A percentile compares a stretch with the other conserved stretches of the same genome.
Evolutionary conservation across 1,140 invertebrate genomes (phyloP).

Genomic region (Papilio polytes): DNA sequence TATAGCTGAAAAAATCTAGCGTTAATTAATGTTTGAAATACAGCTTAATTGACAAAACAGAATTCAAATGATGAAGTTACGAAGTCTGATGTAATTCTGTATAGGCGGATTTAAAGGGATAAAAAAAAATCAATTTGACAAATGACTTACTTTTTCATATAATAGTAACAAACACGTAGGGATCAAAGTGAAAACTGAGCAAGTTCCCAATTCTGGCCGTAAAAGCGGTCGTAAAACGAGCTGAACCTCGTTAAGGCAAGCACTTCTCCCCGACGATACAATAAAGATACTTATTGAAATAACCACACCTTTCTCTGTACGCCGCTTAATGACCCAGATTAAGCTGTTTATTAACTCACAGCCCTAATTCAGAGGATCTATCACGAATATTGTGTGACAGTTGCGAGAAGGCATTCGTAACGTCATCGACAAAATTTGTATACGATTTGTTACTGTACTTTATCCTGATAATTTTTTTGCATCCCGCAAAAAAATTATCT

Average conservation of each 20-base stretch:
- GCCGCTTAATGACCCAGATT: slow-evolving; percentile 40
- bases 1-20: too few species aligned
- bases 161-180: slow-evolving; percentile 5
- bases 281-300: slow-evolving; percentile 67
- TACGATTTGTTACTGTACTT: too few species aligned
- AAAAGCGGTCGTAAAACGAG: slow-evolving; percentile 57
- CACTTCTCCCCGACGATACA: slow-evolving; percentile 57
- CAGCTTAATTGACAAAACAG: too few species aligned
- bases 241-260: slow-evolving; percentile 58
- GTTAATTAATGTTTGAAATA: too few species aligned
- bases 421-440: too few species aligned
- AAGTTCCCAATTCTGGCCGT: slow-evolving; percentile 46
- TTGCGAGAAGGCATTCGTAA: too few species aligned
- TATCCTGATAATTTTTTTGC: too few species aligned
- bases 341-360: slow-evolving; percentile 36
- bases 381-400: too few species aligned
- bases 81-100: neutral
- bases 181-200: slow-evolving; percentile 44
- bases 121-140: neutral
- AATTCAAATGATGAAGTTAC: too few species aligned
- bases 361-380: slow-evolving; percentile 12
- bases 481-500: too few species aligned
- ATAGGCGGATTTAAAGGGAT: neutral
- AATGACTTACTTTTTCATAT: slow-evolving; percentile 19
- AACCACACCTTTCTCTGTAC: slow-evolving; percentile 56